Base-by-base conservation (phyloP, 2,113 vertebrate species). In the Polyodon spathula region DNA sequence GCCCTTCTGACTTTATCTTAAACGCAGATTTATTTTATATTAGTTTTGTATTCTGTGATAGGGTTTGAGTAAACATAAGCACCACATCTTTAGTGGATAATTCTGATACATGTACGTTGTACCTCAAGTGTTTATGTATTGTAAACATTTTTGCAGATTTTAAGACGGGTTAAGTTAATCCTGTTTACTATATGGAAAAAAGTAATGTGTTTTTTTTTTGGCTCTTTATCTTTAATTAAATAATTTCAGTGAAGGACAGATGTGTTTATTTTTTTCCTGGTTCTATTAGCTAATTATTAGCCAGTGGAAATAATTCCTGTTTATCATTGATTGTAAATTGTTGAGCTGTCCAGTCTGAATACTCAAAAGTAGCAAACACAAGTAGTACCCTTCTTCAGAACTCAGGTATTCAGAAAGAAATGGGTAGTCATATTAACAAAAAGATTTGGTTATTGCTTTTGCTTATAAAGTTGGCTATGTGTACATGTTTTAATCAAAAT, bases 401-500 rank as follows among this genome's bases (percentile, higher is more conserved):
- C n/a, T n/a, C n/a, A n/a, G n/a, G n/a, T n/a, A n/a, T n/a, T n/a
- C n/a, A n/a, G n/a, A n/a, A n/a, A n/a, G n/a, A n/a, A n/a, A n/a
- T n/a, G n/a, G n/a, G n/a, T n/a, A n/a, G n/a, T n/a, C n/a, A n/a
- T n/a, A n/a, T n/a, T n/a, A n/a, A n/a, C 46, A 39, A 44, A 8
- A 43, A 43, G 6, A 43, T 43, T 63, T 62, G 8, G 54, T 57
- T 60, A 54, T 48, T 8, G 42, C 53, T 67, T 60, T 62, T 16
- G 42, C 64, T 54, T 59, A 44, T 27, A 17, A 40, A 53, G 40
- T 73, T 63, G 58, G n/a, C n/a, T n/a, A 53, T 43, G 71, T 63
- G 58, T 69, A n/a, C n/a, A 68, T 69, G 68, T 70, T 71, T 63
- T 62, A 62, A 59, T 60, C 66, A 57, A 66, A 62, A 56, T 38